Evolutionary conservation across 2,888 invertebrate genomes (phyloP).

Genomic region (Cheilosia pagana): DNA sequence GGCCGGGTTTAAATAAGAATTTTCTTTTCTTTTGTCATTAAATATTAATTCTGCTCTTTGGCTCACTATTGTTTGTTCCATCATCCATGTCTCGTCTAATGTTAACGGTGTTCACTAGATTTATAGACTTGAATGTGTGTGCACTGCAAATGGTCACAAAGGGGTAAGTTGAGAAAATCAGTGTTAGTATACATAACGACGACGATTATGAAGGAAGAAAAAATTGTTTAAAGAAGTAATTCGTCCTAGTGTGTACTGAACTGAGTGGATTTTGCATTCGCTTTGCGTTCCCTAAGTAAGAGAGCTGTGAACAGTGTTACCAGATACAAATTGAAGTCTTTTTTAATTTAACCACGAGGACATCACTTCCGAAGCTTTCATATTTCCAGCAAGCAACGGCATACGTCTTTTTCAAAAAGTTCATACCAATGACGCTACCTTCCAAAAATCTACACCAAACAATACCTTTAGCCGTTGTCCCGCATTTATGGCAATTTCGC

Average conservation of each 20-base stretch:
- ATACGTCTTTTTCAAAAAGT: too few relatives aligned
- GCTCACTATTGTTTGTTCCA: constrained; percentile 19
- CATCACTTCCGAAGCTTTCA: too few relatives aligned
- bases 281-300: not conserved
- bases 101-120: not conserved
- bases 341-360: too few relatives aligned
- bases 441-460: too few relatives aligned
- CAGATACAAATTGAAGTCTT: not conserved
- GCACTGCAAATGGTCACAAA: constrained; percentile 24
- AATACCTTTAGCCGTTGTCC: too few relatives aligned
- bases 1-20: constrained; percentile 63
- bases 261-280: constrained; percentile 8
- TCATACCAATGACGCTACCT: too few relatives aligned
- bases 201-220: constrained; percentile 48
- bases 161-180: constrained; percentile 46
- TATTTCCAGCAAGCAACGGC: too few relatives aligned
- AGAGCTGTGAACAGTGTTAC: not conserved
- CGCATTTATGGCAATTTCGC: too few relatives aligned
- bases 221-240: constrained; percentile 50
- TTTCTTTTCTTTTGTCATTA: constrained; percentile 72
- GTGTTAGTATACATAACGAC: constrained; percentile 55
- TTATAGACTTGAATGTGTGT: constrained; percentile 1
- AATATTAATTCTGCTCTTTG: constrained; percentile 68
- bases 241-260: constrained; percentile 55
- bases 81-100: not conserved